These are phyloP conservation scores for Aradophagus sp. DNA, from an alignment of 1,140 invertebrate genomes.

Conservation along the genomic window DNA sequence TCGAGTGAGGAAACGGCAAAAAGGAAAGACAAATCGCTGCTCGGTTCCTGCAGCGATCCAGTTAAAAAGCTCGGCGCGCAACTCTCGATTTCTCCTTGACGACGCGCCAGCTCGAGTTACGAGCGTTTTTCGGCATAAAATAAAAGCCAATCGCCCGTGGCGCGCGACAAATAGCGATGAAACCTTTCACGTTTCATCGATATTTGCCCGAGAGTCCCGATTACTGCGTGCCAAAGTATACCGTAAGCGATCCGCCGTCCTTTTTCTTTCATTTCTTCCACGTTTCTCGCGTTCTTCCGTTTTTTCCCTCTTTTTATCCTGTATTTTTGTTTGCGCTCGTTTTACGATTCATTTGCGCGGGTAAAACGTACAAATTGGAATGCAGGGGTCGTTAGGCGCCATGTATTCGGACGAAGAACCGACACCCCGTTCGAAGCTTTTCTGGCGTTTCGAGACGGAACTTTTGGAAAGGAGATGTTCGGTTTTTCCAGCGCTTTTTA, in stretches of 20 bases:
- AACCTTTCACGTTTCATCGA: conserved; percentile 48
- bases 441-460: background rate
- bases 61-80: conserved; percentile 49
- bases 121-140: conserved; percentile 54
- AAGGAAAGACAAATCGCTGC: conserved; percentile 48
- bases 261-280: no score
- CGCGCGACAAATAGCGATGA: conserved; percentile 53
- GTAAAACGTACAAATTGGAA: conserved; percentile 29
- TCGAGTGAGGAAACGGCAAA: conserved; percentile 31
- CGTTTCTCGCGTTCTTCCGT: no score
- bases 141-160: conserved; percentile 50
- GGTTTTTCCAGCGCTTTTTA: no score
- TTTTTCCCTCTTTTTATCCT: background rate
- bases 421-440: background rate
- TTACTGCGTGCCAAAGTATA: conserved; percentile 46
- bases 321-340: conserved; percentile 20
- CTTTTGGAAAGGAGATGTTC: background rate
- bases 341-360: conserved; percentile 42
- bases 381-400: conserved; percentile 17
- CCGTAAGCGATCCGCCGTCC: conserved; percentile 39
- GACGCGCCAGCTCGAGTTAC: conserved; percentile 47
- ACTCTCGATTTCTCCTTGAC: conserved; percentile 53
- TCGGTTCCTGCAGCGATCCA: conserved; percentile 29
- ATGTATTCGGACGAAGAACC: conserved; percentile 14
- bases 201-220: conserved; percentile 35